A percentile compares a stretch with the other conserved stretches of the same genome.
Evolutionary conservation across 37 sponge, comb jelly and placozoan genomes (phyloP).

Genomic region (Beroe forskalii): DNA sequence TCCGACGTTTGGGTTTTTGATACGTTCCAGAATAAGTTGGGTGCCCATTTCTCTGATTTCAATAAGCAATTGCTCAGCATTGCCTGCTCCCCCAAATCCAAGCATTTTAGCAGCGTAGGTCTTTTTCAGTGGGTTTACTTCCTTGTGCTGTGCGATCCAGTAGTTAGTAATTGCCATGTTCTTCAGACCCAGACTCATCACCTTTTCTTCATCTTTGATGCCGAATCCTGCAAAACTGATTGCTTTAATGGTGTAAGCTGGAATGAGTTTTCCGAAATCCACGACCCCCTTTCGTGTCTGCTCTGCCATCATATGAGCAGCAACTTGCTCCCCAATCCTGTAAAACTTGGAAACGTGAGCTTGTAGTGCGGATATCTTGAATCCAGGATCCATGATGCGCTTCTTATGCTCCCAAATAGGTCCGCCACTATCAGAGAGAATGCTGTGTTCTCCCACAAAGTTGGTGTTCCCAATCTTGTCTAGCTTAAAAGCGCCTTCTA

Average conservation of each 20-base stretch:
- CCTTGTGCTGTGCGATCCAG: too few relatives aligned
- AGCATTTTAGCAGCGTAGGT: neutral
- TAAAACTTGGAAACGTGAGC: slow-evolving; percentile 2
- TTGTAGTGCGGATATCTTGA: slow-evolving; percentile 11
- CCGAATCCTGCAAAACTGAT: neutral
- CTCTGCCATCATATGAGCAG: neutral
- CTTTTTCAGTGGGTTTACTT: too few relatives aligned
- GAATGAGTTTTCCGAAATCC: neutral
- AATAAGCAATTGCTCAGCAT: too few relatives aligned
- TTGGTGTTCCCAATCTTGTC: neutral
- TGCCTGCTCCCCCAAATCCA: too few relatives aligned
- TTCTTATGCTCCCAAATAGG: slow-evolving; percentile 1
- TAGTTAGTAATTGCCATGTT: neutral
- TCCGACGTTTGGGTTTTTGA: neutral
- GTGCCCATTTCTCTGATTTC: neutral
- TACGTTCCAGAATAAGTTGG: neutral
- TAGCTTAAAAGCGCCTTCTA: neutral
- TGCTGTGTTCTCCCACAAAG: slow-evolving; percentile 12
- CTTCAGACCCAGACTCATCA: too few relatives aligned
- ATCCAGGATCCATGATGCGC: slow-evolving; percentile 19
- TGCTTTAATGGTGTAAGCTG: neutral
- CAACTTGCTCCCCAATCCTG: slow-evolving; percentile 4
- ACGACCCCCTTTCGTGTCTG: neutral
- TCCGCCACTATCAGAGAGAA: neutral
- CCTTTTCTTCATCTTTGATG: neutral